These are phyloP conservation scores for Sebastes schlegelii DNA, from an alignment of 2,113 vertebrate genomes.

Conservation along the genomic window DNA sequence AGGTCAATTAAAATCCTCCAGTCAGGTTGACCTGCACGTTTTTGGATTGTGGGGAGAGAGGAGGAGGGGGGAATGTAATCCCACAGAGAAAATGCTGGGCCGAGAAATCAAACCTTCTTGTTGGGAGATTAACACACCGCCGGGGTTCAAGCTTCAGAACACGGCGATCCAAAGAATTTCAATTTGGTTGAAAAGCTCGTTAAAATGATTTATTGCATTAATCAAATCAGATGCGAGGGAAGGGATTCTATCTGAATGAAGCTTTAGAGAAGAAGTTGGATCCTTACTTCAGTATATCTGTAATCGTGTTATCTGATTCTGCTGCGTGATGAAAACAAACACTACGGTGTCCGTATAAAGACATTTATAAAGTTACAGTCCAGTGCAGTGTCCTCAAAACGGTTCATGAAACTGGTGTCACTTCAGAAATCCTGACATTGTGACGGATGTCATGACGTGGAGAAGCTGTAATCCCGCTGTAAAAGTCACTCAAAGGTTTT, in stretches of 20 bases:
- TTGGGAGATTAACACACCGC: conserved; percentile 48
- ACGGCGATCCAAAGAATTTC: conserved; percentile 17
- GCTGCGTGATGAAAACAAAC: not conserved
- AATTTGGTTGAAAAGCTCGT: conserved; percentile 19
- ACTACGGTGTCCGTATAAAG: not conserved
- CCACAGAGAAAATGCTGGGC: not conserved
- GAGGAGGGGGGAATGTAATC: not conserved
- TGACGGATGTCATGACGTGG: not conserved
- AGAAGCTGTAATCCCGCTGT: conserved; percentile 21
- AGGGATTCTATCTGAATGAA: conserved; percentile 5
- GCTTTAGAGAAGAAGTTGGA: not conserved
- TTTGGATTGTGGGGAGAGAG: conserved; percentile 8
- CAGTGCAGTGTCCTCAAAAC: not conserved
- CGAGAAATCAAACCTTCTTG: conserved; percentile 35
- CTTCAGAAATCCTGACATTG: conserved; percentile 18
- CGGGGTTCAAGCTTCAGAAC: conserved; percentile 2
- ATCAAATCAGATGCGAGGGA: conserved; percentile 36
- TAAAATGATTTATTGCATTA: conserved; percentile 38
- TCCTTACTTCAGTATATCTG: no score
- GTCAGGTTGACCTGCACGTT: conserved; percentile 26
- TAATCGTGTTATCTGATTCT: not conserved
- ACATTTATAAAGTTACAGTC: not conserved
- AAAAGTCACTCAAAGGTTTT: not conserved
- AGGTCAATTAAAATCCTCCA: conserved; percentile 45
- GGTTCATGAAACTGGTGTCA: conserved; percentile 2